These are phyloP conservation scores for Stegana nigrithorax DNA, from an alignment of 2,888 invertebrate genomes.

Conservation along the genomic window DNA sequence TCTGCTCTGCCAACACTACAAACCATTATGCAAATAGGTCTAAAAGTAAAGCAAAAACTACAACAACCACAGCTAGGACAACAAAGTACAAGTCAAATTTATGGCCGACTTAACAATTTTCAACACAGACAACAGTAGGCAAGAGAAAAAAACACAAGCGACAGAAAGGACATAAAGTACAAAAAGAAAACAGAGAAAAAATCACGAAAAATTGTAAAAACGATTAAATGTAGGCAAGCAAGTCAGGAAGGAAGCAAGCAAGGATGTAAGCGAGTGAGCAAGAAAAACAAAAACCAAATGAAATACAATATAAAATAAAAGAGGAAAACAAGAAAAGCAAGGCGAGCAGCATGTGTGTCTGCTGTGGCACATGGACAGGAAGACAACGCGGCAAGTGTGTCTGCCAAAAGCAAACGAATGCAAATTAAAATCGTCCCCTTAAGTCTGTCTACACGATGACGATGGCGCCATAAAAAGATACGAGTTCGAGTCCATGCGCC, in stretches of 20 bases:
- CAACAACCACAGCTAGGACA: conserved; percentile 36
- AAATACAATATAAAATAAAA: neutral
- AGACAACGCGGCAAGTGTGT: no score
- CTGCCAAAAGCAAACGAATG: conserved; percentile 63
- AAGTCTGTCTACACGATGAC: conserved; percentile 31
- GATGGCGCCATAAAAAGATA: conserved; percentile 49
- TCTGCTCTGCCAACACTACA: conserved; percentile 19
- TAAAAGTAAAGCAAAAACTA: conserved; percentile 36
- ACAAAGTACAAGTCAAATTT: conserved; percentile 53
- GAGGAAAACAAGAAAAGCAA: neutral
- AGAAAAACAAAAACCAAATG: conserved; percentile 6
- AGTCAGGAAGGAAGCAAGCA: neutral
- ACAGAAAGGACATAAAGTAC: conserved; percentile 9
- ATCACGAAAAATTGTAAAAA: conserved; percentile 2
- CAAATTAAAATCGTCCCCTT: conserved; percentile 64
- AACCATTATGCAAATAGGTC: conserved; percentile 53
- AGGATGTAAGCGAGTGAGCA: no score
- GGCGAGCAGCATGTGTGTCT: conserved; percentile 16
- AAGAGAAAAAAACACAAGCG: conserved; percentile 27
- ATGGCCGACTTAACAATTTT: conserved; percentile 65
- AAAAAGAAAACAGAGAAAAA: conserved; percentile 24
- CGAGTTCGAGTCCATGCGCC: no score
- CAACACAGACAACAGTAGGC: conserved; percentile 38
- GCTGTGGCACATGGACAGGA: no score
- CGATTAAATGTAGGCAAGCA: neutral